phyloP scores from a whole-genome alignment of 2,888 invertebrate species.

The Eupeodes luniger region DNA sequence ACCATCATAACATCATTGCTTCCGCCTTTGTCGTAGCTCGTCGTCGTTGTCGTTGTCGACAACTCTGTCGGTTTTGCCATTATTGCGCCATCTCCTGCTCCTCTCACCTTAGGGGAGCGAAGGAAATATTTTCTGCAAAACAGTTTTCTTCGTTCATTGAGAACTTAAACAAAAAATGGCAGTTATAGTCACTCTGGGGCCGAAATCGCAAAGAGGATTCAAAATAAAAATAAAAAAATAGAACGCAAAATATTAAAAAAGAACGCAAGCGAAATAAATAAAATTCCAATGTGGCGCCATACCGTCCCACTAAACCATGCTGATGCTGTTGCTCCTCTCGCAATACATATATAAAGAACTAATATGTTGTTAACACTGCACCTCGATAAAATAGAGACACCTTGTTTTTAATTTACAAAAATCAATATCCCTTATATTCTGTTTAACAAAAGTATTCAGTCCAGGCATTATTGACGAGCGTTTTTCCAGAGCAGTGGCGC shows the following conservation, averaged over 20 bases:
- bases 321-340: conserved; percentile 37
- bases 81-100: conserved; percentile 42
- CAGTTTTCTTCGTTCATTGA: conserved; percentile 41
- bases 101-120: conserved; percentile 44
- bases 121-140: conserved; percentile 44
- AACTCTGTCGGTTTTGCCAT: conserved; percentile 36
- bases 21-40: conserved; percentile 21
- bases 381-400: background rate
- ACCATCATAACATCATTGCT: conserved; percentile 12
- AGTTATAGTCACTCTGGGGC: conserved; percentile 2
- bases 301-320: conserved; percentile 51
- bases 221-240: background rate
- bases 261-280: conserved; percentile 32
- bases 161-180: conserved; percentile 16
- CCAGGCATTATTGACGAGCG: no score
- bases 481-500: no score
- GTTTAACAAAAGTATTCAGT: no score
- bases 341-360: background rate
- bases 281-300: conserved; percentile 64
- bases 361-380: background rate
- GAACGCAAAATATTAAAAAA: conserved; percentile 24
- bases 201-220: background rate
- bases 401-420: background rate
- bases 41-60: background rate
- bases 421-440: no score